Evolutionary conservation across 2,888 invertebrate genomes (phyloP).

Genomic region (Odontothrips loti): DNA sequence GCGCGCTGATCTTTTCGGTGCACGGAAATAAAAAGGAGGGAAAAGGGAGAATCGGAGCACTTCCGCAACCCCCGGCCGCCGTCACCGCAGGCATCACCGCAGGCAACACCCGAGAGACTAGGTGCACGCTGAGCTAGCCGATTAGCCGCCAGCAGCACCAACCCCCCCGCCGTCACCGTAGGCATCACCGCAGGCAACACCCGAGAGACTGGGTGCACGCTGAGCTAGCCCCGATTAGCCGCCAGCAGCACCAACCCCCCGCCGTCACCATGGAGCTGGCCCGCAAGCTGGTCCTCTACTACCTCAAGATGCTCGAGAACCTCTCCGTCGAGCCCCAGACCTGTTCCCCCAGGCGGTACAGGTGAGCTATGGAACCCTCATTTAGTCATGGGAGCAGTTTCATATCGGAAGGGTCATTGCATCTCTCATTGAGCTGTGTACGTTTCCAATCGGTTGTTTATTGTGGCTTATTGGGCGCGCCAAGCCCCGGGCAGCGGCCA

Average conservation of each 20-base stretch:
- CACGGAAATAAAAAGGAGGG: too few relatives aligned
- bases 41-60: too few relatives aligned
- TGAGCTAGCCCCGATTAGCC: not conserved
- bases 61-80: too few relatives aligned
- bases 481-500: not conserved
- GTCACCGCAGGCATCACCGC: too few relatives aligned
- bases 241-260: not conserved
- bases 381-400: too few relatives aligned
- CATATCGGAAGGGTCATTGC: not conserved
- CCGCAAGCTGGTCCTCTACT: constrained; percentile 6
- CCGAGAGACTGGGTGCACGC: not conserved
- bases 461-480: too few relatives aligned
- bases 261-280: constrained; percentile 6
- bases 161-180: too few relatives aligned
- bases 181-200: too few relatives aligned
- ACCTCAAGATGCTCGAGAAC: not conserved
- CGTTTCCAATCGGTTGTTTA: not conserved
- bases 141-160: not conserved
- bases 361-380: not conserved
- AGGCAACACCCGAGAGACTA: not conserved
- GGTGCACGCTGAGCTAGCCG: not conserved
- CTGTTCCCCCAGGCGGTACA: constrained; percentile 16
- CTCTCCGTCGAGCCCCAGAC: constrained; percentile 15
- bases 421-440: not conserved
- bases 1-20: too few relatives aligned